phyloP scores from a whole-genome alignment of 2,113 vertebrate species.

The Oplegnathus fasciatus region DNA sequence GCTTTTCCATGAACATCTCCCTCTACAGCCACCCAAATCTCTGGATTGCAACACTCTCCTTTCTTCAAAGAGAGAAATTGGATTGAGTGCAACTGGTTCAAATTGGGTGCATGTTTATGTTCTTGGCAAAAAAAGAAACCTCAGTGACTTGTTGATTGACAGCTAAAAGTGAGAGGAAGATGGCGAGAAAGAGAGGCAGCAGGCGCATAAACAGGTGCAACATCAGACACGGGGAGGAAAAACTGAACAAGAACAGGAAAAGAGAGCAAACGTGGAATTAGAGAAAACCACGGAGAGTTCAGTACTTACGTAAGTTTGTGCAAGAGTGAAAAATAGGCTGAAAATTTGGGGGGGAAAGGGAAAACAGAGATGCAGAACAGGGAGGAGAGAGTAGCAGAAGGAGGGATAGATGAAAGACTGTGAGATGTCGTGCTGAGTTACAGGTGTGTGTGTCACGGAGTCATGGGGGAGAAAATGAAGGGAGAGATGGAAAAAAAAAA shows the following conservation, averaged over 20 bases:
- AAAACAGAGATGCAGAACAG: constrained; percentile 13
- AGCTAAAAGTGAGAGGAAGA: constrained; percentile 64
- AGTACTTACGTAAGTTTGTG: constrained; percentile 25
- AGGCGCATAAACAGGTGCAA: constrained; percentile 62
- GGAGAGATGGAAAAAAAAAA: constrained; percentile 7
- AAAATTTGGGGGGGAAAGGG: not conserved
- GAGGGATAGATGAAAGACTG: constrained; percentile 36
- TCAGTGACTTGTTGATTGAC: constrained; percentile 69
- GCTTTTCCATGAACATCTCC: constrained; percentile 32
- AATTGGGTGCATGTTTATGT: constrained; percentile 63
- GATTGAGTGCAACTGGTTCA: constrained; percentile 65
- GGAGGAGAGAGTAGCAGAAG: constrained; percentile 5
- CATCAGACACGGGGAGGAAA: constrained; percentile 39
- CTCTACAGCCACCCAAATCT: constrained; percentile 49
- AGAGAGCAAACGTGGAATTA: constrained; percentile 47
- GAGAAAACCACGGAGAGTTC: constrained; percentile 35
- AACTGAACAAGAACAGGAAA: constrained; percentile 22
- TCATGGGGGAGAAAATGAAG: constrained; percentile 17
- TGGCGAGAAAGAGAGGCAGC: constrained; percentile 46
- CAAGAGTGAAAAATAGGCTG: constrained; percentile 43
- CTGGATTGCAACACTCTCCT: constrained; percentile 37
- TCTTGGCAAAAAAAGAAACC: constrained; percentile 31
- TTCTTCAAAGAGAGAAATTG: constrained; percentile 51
- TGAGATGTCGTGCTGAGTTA: constrained; percentile 67
- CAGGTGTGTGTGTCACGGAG: constrained; percentile 71